Evolutionary conservation across 2,888 invertebrate species (phyloP), one percentile per base, ranked within the genome.

Genomic region (Ecliptopera silaceata): DNA sequence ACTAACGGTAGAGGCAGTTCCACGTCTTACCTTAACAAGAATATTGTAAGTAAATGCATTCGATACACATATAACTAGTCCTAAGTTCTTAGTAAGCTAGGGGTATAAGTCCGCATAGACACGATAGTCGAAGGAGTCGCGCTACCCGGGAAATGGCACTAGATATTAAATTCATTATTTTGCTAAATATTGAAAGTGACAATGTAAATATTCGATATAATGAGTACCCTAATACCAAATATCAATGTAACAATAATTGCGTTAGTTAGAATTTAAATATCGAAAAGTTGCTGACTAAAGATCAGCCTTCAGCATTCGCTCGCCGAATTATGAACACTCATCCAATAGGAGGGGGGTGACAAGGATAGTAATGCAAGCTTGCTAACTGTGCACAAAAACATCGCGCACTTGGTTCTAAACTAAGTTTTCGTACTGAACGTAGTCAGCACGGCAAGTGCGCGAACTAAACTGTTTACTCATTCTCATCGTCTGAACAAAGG

Each of bases 401-500:
- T 42, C 29, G 36, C 57, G 54, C 49, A 45, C 50, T 49, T 52
- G 47, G 32, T 26, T 31, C 15, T n/a, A 26, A 15, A 11, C 11
- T 13, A 43, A 11, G 12, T 15, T 34, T 18, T 1, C 22, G 18
- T 20, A 8, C 13, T 39, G 53, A 42, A 46, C 26, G 20, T 12
- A 44, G 18, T 20, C 42, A 55, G 29, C 39, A 43, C 50, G 17
- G 39, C 47, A 61, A 53, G 57, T 55, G 46, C 59, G 58, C 45
- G 31, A 22, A 5, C 31, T 43, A 43, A 62, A 63, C 61, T 53
- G 59, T 65, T 75, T 82, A 88, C 65, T 93, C 93, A 69, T 94
- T 94, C 75, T 96, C 95, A 73, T 95, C 95, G 69, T 96, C 95
- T 51, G 94, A 93, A 72, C 96, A 93, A 64, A 95, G 88, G 50